Percentiles rank a stretch among this genome's conserved stretches.
Conservation (phyloP, 2,113 vertebrate genomes). For the Neogale vison region DNA sequence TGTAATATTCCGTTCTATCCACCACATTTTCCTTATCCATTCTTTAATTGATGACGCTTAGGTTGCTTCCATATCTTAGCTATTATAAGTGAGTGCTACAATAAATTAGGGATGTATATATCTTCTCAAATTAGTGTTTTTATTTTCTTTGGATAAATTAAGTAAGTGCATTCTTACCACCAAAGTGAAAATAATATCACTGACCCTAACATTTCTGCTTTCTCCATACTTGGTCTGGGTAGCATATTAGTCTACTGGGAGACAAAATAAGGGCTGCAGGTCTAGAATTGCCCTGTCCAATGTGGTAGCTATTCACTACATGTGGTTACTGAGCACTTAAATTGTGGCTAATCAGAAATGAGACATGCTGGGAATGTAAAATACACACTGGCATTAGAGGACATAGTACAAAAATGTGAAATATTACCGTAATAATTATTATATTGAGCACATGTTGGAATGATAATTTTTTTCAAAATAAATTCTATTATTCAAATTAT, state of each 20-base stretch:
- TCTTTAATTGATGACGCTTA: neutral
- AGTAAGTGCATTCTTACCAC: neutral
- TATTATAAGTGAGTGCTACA: neutral
- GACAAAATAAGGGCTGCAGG: neutral
- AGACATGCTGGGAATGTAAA: neutral
- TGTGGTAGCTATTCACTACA: neutral
- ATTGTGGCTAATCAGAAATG: neutral
- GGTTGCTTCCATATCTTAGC: neutral
- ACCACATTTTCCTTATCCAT: neutral
- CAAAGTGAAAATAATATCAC: neutral
- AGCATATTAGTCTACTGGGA: neutral
- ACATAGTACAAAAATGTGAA: neutral
- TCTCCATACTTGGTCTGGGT: neutral
- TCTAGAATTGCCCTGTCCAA: neutral
- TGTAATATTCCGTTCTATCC: neutral
- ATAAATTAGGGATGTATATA: neutral
- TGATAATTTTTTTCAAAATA: neutral
- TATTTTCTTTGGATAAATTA: neutral
- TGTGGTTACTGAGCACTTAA: neutral
- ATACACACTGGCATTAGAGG: neutral
- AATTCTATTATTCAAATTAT: neutral
- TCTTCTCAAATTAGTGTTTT: neutral
- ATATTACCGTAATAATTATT: slow-evolving; percentile 1
- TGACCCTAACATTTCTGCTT: neutral
- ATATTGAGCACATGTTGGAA: neutral